Conservation (phyloP, 2,888 invertebrate species). For the Eremobia ochroleuca region DNA sequence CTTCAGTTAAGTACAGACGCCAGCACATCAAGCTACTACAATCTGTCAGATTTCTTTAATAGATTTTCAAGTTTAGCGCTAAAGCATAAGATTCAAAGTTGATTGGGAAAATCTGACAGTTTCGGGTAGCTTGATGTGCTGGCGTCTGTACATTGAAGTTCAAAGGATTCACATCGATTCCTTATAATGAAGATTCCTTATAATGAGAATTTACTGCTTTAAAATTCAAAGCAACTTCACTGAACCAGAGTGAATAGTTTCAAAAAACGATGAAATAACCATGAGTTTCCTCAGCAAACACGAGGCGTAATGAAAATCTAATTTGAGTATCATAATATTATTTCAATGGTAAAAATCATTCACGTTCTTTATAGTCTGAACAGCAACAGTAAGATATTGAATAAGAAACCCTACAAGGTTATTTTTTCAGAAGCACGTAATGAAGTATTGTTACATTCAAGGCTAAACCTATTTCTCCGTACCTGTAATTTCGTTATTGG, state of each 20-base stretch:
- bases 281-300: not conserved
- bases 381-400: constrained; percentile 1
- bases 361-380: too few species aligned
- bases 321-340: not conserved
- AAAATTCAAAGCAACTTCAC: not conserved
- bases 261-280: constrained; percentile 1
- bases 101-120: too few species aligned
- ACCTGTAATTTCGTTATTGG: not conserved
- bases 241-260: not conserved
- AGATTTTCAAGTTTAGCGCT: too few species aligned
- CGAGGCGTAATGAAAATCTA: not conserved
- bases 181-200: too few species aligned
- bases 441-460: constrained; percentile 28
- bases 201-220: too few species aligned
- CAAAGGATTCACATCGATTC: constrained; percentile 19
- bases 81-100: too few species aligned
- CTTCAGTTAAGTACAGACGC: not conserved
- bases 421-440: constrained; percentile 7
- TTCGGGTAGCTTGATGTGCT: too few species aligned
- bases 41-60: too few species aligned
- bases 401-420: not conserved
- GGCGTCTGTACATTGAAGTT: not conserved
- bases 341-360: constrained; percentile 1
- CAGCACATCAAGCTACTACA: too few species aligned
- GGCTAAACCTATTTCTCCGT: constrained; percentile 6